These are phyloP conservation scores for Drosophila virilis DNA, from an alignment of 1,140 invertebrate species.

Conservation along the genomic window DNA sequence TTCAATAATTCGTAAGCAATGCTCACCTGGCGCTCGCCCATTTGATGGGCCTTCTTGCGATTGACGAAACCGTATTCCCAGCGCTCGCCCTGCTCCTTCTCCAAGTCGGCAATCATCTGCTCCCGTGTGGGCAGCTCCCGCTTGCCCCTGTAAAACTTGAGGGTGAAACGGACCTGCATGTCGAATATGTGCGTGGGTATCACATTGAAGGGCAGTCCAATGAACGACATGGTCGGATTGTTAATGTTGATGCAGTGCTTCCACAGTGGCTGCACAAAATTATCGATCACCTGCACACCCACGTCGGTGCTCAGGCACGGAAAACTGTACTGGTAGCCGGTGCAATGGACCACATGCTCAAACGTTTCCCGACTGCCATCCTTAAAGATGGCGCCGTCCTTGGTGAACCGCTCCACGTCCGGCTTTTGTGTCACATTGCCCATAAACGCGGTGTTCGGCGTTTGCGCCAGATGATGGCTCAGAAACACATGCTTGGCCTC, in stretches of 20 bases:
- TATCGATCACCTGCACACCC: conserved; percentile 90
- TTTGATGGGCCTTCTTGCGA: conserved; percentile 89
- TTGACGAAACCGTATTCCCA: conserved; percentile 85
- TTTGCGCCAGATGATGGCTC: conserved; percentile 88
- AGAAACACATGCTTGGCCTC: conserved; percentile 88
- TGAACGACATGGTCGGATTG: conserved; percentile 91
- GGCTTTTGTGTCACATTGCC: conserved; percentile 88
- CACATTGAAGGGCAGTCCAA: conserved; percentile 92
- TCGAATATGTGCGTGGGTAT: conserved; percentile 94
- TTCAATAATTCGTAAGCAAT: neutral
- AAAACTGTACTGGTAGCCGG: conserved; percentile 93
- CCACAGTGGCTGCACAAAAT: conserved; percentile 93
- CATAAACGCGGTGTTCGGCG: conserved; percentile 88
- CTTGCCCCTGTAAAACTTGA: conserved; percentile 88
- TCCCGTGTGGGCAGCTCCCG: conserved; percentile 88
- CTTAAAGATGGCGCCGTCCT: conserved; percentile 86
- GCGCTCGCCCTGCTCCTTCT: conserved; percentile 86
- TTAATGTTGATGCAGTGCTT: conserved; percentile 93
- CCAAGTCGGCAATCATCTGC: conserved; percentile 89
- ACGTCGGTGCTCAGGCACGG: conserved; percentile 91
- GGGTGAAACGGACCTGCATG: conserved; percentile 90
- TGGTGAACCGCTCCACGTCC: conserved; percentile 86
- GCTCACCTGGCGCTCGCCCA: conserved; percentile 88
- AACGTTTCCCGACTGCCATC: conserved; percentile 87
- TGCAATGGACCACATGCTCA: conserved; percentile 92